phyloP scores from a whole-genome alignment of 2,888 invertebrate genomes.

The Drosophila planitibia region DNA sequence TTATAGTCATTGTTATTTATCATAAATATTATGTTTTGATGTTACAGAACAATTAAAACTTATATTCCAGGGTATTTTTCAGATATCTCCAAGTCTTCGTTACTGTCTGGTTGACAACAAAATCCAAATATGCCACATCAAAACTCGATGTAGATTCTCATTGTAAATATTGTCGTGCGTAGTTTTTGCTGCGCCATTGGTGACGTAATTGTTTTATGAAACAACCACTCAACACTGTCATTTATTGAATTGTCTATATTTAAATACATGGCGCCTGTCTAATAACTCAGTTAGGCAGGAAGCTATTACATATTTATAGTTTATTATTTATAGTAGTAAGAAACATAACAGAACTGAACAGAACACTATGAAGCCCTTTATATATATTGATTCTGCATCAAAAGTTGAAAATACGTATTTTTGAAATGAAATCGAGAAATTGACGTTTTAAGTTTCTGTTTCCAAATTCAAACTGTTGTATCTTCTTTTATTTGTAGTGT shows the following conservation, averaged over 20 bases:
- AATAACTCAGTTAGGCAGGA: constrained; percentile 5
- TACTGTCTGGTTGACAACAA: constrained; percentile 29
- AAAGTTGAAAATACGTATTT: too few relatives aligned
- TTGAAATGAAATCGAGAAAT: too few relatives aligned
- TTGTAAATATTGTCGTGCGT: constrained; percentile 46
- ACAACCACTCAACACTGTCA: constrained; percentile 11
- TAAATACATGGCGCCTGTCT: constrained; percentile 18
- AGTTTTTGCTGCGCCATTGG: constrained; percentile 53
- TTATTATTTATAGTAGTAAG: not conserved
- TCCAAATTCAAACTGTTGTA: too few relatives aligned
- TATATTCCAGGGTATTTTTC: constrained; percentile 24
- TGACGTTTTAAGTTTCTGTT: too few relatives aligned
- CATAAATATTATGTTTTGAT: not conserved
- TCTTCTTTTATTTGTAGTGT: not conserved
- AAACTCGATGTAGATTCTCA: constrained; percentile 21
- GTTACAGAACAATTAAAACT: not conserved
- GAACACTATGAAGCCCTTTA: too few relatives aligned
- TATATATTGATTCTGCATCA: too few relatives aligned
- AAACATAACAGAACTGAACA: not conserved
- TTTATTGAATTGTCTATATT: constrained; percentile 31
- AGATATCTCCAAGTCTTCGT: not conserved
- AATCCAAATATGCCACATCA: constrained; percentile 10
- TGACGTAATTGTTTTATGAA: constrained; percentile 46
- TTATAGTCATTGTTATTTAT: not conserved
- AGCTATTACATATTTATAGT: constrained; percentile 8